These are phyloP conservation scores for Gasterosteus nipponicus DNA, from an alignment of 2,113 vertebrate species.

Conservation along the genomic window DNA sequence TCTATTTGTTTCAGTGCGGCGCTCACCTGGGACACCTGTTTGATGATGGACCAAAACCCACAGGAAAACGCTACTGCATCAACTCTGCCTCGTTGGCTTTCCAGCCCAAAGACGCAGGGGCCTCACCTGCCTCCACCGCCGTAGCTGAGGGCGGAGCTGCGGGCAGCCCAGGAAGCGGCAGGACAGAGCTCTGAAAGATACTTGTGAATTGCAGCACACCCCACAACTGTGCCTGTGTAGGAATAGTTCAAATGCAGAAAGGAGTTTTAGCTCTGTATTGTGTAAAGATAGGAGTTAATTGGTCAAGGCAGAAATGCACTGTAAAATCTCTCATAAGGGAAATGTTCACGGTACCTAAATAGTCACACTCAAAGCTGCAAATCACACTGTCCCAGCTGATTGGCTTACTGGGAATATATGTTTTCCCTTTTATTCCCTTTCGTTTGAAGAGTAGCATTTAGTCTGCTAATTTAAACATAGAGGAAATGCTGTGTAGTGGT, in stretches of 20 bases:
- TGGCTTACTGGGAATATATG: conserved; percentile 8
- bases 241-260: not conserved
- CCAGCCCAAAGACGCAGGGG: conserved; percentile 32
- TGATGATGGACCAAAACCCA: conserved; percentile 94
- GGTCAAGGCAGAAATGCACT: not conserved
- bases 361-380: conserved; percentile 5
- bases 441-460: not conserved
- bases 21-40: conserved; percentile 97
- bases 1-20: conserved; percentile 87
- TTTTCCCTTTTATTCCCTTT: not conserved
- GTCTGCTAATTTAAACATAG: conserved; percentile 7
- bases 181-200: conserved; percentile 55
- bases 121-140: not conserved
- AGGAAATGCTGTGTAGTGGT: not conserved
- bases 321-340: not conserved
- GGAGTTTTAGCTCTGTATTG: not conserved
- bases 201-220: no score
- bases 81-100: conserved; percentile 92
- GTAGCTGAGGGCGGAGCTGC: not conserved
- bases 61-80: conserved; percentile 95
- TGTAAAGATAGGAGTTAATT: not conserved
- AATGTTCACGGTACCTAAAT: conserved; percentile 1
- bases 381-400: not conserved
- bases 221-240: not conserved
- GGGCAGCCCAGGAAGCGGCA: not conserved